These are phyloP conservation scores for Cervus canadensis DNA, from an alignment of 2,113 vertebrate species.

Conservation along the genomic window DNA sequence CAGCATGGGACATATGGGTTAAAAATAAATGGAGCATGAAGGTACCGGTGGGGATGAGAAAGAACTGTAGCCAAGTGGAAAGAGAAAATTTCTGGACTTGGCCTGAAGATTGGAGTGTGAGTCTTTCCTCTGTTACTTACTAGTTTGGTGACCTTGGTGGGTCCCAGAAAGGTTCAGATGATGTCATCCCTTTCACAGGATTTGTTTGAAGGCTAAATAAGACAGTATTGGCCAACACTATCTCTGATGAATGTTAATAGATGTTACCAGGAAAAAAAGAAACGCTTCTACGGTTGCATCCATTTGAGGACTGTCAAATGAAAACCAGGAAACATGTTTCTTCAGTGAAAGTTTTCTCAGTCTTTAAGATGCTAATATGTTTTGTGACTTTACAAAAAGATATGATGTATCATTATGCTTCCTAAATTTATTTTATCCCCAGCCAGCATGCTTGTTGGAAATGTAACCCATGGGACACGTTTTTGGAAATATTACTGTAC, in stretches of 20 bases:
- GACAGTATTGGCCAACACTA: neutral
- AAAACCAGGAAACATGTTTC: neutral
- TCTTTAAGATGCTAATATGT: neutral
- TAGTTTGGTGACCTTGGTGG: neutral
- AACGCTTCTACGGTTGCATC: neutral
- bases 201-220: neutral
- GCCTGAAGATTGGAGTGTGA: neutral
- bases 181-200: neutral
- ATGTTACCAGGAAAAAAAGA: neutral
- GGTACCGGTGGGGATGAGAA: conserved; percentile 15
- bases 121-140: neutral
- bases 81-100: neutral
- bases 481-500: neutral
- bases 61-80: neutral
- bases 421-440: neutral
- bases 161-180: neutral
- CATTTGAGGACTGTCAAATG: neutral
- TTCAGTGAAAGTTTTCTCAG: neutral
- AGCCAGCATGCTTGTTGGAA: neutral
- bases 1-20: conserved; percentile 58
- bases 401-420: neutral
- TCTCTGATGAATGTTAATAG: neutral
- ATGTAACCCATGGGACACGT: neutral
- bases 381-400: neutral
- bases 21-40: conserved; percentile 67